Evolutionary conservation across 2,797 vertebrate genomes (phyloP).

Genomic region (Naso thynnoides): DNA sequence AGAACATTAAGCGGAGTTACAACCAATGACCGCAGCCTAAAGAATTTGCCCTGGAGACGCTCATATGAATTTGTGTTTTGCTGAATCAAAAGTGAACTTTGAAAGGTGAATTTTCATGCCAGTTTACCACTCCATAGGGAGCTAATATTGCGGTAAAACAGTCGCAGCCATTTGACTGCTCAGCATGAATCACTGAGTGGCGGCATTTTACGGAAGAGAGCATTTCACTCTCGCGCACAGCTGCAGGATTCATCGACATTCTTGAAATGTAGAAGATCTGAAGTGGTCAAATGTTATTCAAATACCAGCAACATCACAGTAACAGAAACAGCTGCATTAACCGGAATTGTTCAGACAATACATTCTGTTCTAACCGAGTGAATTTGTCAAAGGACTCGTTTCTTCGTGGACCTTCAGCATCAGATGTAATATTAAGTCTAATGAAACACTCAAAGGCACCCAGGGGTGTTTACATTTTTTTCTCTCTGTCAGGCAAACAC

Average conservation of each 20-base stretch:
- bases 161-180: constrained; percentile 1
- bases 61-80: not conserved
- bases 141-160: constrained; percentile 3
- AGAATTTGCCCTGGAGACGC: not conserved
- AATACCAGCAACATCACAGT: not conserved
- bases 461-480: constrained; percentile 5
- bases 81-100: not conserved
- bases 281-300: not conserved
- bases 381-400: constrained; percentile 1
- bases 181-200: constrained; percentile 1
- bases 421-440: constrained; percentile 10
- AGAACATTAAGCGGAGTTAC: not conserved
- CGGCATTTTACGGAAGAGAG: too few relatives aligned
- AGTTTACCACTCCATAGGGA: not conserved
- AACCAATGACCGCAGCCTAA: not conserved
- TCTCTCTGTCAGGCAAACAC: not conserved
- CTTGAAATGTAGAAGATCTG: not conserved
- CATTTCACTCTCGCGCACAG: not conserved
- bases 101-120: constrained; percentile 3
- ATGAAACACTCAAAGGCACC: constrained; percentile 10
- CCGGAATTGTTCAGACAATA: not conserved
- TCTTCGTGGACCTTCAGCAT: not conserved
- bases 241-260: not conserved
- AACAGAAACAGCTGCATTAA: constrained; percentile 6
- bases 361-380: not conserved